Conservation (phyloP, 2,888 invertebrate genomes). For the Epirrita christyi region DNA sequence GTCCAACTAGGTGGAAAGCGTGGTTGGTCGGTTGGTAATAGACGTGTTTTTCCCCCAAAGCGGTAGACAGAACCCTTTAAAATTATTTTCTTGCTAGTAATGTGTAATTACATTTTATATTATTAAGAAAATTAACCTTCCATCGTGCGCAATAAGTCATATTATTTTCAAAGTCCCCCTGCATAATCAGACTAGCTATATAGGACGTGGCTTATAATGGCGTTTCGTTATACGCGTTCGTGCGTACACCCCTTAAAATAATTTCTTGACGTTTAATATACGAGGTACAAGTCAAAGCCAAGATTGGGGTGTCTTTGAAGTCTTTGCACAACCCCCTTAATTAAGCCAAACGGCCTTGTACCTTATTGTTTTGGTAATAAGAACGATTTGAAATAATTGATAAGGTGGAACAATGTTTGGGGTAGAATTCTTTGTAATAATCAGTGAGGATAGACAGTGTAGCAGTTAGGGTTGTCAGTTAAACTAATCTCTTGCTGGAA, state of each 20-base stretch:
- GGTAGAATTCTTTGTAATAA: slow-evolving; percentile 25
- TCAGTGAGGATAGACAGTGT: slow-evolving; percentile 2
- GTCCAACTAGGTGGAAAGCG: too few species aligned
- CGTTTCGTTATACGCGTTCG: slow-evolving; percentile 33
- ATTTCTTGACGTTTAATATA: slow-evolving; percentile 40
- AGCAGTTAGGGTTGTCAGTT: not conserved
- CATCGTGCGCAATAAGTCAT: not conserved
- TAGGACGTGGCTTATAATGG: slow-evolving; percentile 33
- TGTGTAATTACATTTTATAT: too few species aligned
- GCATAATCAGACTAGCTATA: slow-evolving; percentile 14
- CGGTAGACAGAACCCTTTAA: too few species aligned
- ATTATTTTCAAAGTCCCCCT: slow-evolving; percentile 18
- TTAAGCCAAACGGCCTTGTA: slow-evolving; percentile 31
- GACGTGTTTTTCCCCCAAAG: too few species aligned
- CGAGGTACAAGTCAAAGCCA: slow-evolving; percentile 36
- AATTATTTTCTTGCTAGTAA: too few species aligned
- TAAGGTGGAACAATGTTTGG: slow-evolving; percentile 1
- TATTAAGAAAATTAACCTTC: not conserved
- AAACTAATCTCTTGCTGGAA: not conserved
- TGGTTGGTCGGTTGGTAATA: too few species aligned
- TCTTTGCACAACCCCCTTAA: slow-evolving; percentile 31
- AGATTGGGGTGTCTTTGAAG: slow-evolving; percentile 38
- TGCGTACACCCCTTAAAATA: slow-evolving; percentile 38
- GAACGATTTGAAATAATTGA: slow-evolving; percentile 18
- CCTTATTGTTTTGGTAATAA: slow-evolving; percentile 31